Evolutionary conservation across 2,888 invertebrate genomes (phyloP).

Genomic region (Arrhopalites spinosus): DNA sequence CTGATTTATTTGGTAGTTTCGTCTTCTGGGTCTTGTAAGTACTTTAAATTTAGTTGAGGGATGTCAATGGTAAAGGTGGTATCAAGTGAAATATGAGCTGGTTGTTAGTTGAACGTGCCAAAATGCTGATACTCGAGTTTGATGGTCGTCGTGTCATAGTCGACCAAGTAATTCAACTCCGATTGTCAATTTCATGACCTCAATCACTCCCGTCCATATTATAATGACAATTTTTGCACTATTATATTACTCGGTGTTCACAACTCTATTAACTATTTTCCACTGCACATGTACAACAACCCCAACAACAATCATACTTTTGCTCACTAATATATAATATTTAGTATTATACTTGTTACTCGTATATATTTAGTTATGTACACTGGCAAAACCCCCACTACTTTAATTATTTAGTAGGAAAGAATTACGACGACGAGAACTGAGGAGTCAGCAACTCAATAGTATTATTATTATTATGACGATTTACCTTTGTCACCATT

Average conservation of each 20-base stretch:
- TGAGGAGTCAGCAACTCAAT: too few species aligned
- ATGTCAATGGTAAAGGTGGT: neutral
- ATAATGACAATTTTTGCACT: neutral
- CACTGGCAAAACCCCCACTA: neutral
- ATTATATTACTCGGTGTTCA: neutral
- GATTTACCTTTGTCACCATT: too few species aligned
- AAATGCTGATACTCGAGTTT: slow-evolving; percentile 35
- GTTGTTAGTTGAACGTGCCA: slow-evolving; percentile 36
- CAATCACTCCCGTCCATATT: slow-evolving; percentile 22
- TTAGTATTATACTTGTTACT: too few species aligned
- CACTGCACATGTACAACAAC: neutral
- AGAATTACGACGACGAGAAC: too few species aligned
- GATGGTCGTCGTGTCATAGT: slow-evolving; percentile 36
- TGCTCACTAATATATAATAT: too few species aligned
- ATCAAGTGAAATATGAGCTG: slow-evolving; percentile 4
- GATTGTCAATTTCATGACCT: slow-evolving; percentile 36
- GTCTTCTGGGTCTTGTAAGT: neutral
- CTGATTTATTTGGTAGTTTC: neutral
- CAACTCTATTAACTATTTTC: neutral
- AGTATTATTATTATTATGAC: too few species aligned
- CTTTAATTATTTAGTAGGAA: too few species aligned
- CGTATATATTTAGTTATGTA: neutral
- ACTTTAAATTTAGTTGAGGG: neutral
- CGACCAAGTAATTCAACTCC: slow-evolving; percentile 36
- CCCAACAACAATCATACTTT: neutral